These are phyloP conservation scores for Polypterus senegalus DNA, from an alignment of 2,113 vertebrate species.

Conservation along the genomic window DNA sequence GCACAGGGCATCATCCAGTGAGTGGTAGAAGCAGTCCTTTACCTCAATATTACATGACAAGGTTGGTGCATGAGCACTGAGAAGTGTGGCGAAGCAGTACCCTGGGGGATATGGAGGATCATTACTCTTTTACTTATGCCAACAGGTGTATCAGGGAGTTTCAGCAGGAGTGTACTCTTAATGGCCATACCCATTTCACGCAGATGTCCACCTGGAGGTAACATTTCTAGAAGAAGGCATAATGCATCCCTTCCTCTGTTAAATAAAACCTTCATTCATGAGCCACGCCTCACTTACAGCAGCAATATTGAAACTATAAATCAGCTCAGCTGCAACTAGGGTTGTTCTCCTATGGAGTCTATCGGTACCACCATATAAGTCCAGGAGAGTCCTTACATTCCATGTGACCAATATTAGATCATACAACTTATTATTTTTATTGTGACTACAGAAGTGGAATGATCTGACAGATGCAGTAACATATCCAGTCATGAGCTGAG, in stretches of 20 bases:
- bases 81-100: conserved; percentile 6
- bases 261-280: conserved; percentile 1
- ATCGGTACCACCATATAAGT: not conserved
- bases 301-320: conserved; percentile 9
- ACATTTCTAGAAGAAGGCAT: conserved; percentile 11
- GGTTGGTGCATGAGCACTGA: conserved; percentile 11
- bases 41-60: conserved; percentile 5
- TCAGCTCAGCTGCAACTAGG: conserved; percentile 7
- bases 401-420: conserved; percentile 9
- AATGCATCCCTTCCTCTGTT: conserved; percentile 3
- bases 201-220: conserved; percentile 3
- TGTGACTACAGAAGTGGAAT: conserved; percentile 1
- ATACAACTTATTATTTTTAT: not conserved
- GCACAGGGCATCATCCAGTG: conserved; percentile 3
- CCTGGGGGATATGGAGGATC: not conserved
- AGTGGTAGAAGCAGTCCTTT: conserved; percentile 9
- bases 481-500: conserved; percentile 2
- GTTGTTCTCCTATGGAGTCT: conserved; percentile 7
- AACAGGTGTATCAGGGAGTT: conserved; percentile 6
- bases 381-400: conserved; percentile 13
- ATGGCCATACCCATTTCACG: conserved; percentile 4
- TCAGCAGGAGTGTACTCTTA: conserved; percentile 7
- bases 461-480: not conserved
- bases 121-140: conserved; percentile 8
- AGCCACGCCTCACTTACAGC: conserved; percentile 13